Conservation (phyloP, 1,140 invertebrate genomes). For the Cyphomyrmex costatus region DNA sequence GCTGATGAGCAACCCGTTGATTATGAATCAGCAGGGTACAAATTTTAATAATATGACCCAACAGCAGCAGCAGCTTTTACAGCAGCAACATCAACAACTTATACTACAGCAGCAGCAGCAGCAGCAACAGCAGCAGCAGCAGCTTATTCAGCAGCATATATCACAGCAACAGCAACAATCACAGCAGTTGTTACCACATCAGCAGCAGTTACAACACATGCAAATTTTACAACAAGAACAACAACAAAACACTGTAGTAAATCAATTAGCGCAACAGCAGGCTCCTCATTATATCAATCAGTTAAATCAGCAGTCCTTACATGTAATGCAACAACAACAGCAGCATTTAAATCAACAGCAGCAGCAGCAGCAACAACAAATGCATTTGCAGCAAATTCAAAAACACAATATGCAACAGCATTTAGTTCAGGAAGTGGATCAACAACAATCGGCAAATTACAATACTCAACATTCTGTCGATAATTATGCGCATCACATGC, state of each 20-base stretch:
- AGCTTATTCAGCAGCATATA: slow-evolving; percentile 82
- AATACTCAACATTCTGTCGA: slow-evolving; percentile 79
- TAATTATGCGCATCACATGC: slow-evolving; percentile 82
- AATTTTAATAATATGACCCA: slow-evolving; percentile 82
- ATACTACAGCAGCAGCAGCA: slow-evolving; percentile 82
- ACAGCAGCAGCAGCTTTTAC: slow-evolving; percentile 77
- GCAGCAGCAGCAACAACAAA: slow-evolving; percentile 78
- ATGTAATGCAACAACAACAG: slow-evolving; percentile 79
- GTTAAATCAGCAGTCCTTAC: slow-evolving; percentile 79
- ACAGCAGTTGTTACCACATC: slow-evolving; percentile 75
- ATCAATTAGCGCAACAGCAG: slow-evolving; percentile 82
- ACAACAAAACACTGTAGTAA: slow-evolving; percentile 79
- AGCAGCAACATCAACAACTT: slow-evolving; percentile 79
- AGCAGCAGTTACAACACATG: slow-evolving; percentile 82
- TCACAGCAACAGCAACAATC: slow-evolving; percentile 77
- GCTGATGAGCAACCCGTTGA: slow-evolving; percentile 84
- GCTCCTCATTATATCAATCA: slow-evolving; percentile 78
- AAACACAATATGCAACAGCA: slow-evolving; percentile 83
- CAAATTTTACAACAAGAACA: slow-evolving; percentile 81
- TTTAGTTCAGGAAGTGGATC: slow-evolving; percentile 79
- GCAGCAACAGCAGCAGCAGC: slow-evolving; percentile 81
- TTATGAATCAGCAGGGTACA: slow-evolving; percentile 83
- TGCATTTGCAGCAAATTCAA: slow-evolving; percentile 82
- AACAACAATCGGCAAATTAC: slow-evolving; percentile 78
- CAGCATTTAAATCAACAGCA: slow-evolving; percentile 78